phyloP scores from a whole-genome alignment of 1,140 invertebrate genomes.

The Hylaeus volcanicus region DNA sequence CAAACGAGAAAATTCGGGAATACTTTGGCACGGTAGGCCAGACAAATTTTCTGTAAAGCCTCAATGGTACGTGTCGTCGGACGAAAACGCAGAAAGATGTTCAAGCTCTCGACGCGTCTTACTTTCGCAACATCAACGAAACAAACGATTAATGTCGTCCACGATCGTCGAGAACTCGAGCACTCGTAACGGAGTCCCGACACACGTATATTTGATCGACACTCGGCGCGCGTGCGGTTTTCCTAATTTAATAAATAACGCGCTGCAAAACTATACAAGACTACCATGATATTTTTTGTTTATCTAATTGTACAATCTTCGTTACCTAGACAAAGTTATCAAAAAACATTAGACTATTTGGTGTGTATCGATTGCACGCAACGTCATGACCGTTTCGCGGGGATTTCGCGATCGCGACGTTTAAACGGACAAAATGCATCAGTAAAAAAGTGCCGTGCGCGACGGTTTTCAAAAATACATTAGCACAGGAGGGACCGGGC shows the following conservation, averaged over 20 bases:
- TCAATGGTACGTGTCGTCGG: background rate
- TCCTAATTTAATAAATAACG: conserved; percentile 42
- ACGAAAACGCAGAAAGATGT: background rate
- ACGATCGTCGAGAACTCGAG: background rate
- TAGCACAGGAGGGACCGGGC: background rate
- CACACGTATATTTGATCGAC: background rate
- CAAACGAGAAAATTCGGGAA: background rate
- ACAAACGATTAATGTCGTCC: conserved; percentile 11
- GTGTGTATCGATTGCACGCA: conserved; percentile 62
- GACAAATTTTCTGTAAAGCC: background rate
- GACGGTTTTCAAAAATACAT: background rate
- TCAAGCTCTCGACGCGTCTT: too few species aligned
- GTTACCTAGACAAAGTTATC: conserved; percentile 50
- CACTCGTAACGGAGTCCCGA: too few species aligned
- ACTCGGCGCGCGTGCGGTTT: background rate
- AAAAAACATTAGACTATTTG: conserved; percentile 62
- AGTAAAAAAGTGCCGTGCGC: background rate
- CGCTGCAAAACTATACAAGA: conserved; percentile 53
- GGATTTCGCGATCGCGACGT: conserved; percentile 19
- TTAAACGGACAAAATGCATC: background rate
- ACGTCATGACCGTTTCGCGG: conserved; percentile 50
- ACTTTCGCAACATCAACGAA: background rate
- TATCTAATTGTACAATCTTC: conserved; percentile 53
- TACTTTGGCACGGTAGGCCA: background rate
- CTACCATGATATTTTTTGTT: conserved; percentile 30